Conservation (phyloP, 2,797 vertebrate species). For the Pempheris klunzingeri region DNA sequence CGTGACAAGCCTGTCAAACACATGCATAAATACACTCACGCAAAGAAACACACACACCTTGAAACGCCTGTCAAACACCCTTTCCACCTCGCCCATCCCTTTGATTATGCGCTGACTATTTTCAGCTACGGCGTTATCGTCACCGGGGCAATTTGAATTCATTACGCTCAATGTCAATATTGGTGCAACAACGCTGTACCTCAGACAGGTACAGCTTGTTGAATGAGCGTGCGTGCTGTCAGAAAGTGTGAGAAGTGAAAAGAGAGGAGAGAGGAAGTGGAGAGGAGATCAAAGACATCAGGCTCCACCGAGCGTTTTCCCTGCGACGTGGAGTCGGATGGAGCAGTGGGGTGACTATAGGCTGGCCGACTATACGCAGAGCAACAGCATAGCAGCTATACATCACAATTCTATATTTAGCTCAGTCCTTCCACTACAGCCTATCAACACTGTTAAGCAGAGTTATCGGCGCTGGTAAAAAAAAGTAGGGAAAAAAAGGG, state of each 20-base stretch:
- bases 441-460: slow-evolving; percentile 66
- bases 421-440: slow-evolving; percentile 71
- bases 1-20: slow-evolving; percentile 60
- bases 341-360: slow-evolving; percentile 60
- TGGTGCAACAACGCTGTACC: slow-evolving; percentile 62
- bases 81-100: slow-evolving; percentile 66
- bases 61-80: slow-evolving; percentile 69
- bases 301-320: slow-evolving; percentile 22
- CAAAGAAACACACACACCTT: slow-evolving; percentile 45
- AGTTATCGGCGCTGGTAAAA: slow-evolving; percentile 55
- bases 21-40: slow-evolving; percentile 26
- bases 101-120: slow-evolving; percentile 73
- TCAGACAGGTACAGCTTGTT: slow-evolving; percentile 81
- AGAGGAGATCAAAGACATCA: slow-evolving; percentile 68
- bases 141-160: slow-evolving; percentile 78
- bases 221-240: slow-evolving; percentile 69
- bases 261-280: slow-evolving; percentile 29
- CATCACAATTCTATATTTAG: slow-evolving; percentile 80
- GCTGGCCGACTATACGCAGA: slow-evolving; percentile 52
- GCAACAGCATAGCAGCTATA: slow-evolving; percentile 62
- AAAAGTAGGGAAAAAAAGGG: slow-evolving; percentile 28
- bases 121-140: slow-evolving; percentile 61
- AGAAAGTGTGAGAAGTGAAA: slow-evolving; percentile 45
- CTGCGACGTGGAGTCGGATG: slow-evolving; percentile 16
- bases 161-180: slow-evolving; percentile 83